These are phyloP conservation scores for Hylomyscus alleni DNA, from an alignment of 2,797 vertebrate species.

Conservation along the genomic window DNA sequence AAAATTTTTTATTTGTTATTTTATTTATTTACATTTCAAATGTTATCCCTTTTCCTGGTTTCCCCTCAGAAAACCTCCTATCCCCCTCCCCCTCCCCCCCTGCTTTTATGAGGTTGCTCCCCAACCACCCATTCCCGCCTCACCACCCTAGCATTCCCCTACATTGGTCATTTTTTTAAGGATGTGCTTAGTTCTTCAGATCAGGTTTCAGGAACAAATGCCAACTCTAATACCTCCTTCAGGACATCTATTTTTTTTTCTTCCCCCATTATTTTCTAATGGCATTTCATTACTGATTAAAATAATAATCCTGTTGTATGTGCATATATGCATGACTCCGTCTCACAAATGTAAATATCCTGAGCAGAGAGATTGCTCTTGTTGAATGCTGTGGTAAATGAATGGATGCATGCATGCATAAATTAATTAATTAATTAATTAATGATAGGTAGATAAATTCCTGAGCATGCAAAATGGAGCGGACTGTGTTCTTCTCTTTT, in stretches of 20 bases:
- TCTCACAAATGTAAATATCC: background rate
- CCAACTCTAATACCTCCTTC: background rate
- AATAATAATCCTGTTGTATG: conserved; percentile 11
- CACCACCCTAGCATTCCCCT: too few relatives aligned
- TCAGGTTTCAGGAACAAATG: conserved; percentile 10
- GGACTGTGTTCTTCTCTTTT: conserved; percentile 32
- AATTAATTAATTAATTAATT: background rate
- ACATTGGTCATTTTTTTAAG: background rate
- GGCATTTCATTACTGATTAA: background rate
- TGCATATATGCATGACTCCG: background rate
- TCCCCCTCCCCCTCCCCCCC: too few relatives aligned
- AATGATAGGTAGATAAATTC: background rate
- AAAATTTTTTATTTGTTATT: background rate
- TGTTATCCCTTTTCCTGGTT: too few relatives aligned
- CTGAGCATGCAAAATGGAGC: background rate
- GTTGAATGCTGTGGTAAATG: background rate
- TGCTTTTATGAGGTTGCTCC: too few relatives aligned
- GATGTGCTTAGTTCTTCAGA: background rate
- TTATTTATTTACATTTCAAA: too few relatives aligned
- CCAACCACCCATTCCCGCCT: too few relatives aligned
- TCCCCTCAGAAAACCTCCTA: too few relatives aligned
- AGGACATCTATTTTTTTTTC: background rate
- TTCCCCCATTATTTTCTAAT: background rate
- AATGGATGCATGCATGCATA: background rate
- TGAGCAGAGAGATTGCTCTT: background rate